Conservation (phyloP, 2,797 vertebrate species). For the Pyrrhura leucotis region DNA sequence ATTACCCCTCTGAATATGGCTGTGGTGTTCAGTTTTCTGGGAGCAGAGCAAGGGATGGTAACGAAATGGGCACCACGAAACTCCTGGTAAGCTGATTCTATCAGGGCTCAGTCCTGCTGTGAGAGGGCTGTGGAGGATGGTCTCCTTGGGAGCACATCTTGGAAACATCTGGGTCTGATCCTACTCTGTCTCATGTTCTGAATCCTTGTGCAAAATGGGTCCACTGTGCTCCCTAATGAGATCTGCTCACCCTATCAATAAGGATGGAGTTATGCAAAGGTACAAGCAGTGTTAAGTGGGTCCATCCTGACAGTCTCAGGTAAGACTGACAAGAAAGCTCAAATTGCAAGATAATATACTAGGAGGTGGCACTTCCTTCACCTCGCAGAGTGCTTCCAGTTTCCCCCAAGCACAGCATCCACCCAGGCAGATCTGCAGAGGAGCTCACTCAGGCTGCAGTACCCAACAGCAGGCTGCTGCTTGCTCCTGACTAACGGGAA, state of each 20-base stretch:
- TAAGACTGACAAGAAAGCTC: neutral
- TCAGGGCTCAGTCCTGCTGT: neutral
- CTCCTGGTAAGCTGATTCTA: neutral
- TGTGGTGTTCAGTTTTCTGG: neutral
- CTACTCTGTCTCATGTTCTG: neutral
- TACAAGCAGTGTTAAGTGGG: fast-evolving
- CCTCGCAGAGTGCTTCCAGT: neutral
- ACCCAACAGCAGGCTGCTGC: neutral
- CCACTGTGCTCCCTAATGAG: neutral
- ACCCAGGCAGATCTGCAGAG: neutral
- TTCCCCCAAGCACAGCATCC: neutral
- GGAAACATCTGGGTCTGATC: neutral
- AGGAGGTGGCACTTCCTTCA: neutral
- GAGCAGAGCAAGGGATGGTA: neutral
- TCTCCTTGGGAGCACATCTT: neutral
- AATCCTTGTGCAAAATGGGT: neutral
- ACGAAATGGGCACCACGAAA: neutral
- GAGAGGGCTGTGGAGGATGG: neutral
- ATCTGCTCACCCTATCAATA: neutral
- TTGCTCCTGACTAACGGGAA: neutral
- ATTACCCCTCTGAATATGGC: neutral
- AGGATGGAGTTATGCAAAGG: neutral
- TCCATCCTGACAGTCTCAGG: neutral
- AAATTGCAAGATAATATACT: neutral
- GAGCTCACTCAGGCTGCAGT: neutral